phyloP scores from a whole-genome alignment of 2,797 vertebrate species.

The Peromyscus attwateri region DNA sequence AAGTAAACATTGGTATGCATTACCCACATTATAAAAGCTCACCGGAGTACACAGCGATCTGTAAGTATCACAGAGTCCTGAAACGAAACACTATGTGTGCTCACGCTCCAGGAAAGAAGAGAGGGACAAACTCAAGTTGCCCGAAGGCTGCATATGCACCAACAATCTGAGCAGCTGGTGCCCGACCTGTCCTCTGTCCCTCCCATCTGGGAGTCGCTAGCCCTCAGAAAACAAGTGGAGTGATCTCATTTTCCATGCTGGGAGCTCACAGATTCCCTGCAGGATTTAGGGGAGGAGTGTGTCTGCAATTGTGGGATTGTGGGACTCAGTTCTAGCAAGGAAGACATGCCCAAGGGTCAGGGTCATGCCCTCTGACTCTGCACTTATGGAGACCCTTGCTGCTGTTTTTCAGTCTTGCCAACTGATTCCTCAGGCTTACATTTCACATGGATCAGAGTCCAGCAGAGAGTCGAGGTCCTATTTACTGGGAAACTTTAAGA shows the following conservation, averaged over 20 bases:
- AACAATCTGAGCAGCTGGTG: slow-evolving; percentile 54
- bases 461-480: not conserved
- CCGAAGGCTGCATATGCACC: slow-evolving; percentile 14
- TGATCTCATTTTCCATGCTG: slow-evolving; percentile 71
- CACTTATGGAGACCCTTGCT: not conserved
- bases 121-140: not conserved
- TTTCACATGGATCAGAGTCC: not conserved
- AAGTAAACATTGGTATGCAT: not conserved
- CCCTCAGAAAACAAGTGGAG: slow-evolving; percentile 48
- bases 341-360: not conserved
- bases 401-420: not conserved
- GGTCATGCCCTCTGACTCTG: not conserved
- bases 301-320: not conserved
- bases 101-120: not conserved
- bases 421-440: not conserved
- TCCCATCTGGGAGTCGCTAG: slow-evolving; percentile 48
- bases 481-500: not conserved
- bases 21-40: not conserved
- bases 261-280: not conserved
- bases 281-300: not conserved
- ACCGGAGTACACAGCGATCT: not conserved
- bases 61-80: not conserved
- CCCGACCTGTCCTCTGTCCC: not conserved
- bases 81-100: not conserved
- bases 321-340: not conserved